Conservation (phyloP, 2,797 vertebrate genomes). For the Gymnocypris eckloni region DNA sequence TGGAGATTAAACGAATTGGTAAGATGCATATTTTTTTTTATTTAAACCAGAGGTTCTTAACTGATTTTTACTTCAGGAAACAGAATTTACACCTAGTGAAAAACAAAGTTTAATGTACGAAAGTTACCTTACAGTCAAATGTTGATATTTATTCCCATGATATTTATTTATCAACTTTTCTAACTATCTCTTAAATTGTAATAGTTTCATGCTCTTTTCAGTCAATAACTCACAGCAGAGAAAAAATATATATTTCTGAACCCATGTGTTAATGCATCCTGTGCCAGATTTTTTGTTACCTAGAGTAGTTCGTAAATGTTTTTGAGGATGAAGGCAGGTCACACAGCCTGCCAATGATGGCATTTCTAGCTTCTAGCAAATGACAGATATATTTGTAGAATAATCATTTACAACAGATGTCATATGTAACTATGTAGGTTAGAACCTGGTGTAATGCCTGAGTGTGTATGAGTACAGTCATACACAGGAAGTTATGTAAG, state of each 20-base stretch:
- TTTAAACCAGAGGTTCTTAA: not conserved
- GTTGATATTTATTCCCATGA: not conserved
- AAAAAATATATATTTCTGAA: too few species aligned
- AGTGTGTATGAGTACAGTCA: not conserved
- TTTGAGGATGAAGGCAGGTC: not conserved
- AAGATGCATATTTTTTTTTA: slow-evolving; percentile 53
- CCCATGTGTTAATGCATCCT: not conserved
- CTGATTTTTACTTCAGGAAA: not conserved
- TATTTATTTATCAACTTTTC: not conserved
- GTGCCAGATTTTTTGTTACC: not conserved
- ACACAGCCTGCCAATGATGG: not conserved
- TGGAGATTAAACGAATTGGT: slow-evolving; percentile 78
- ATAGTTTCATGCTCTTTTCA: not conserved
- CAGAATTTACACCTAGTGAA: too few species aligned
- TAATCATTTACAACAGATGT: too few species aligned
- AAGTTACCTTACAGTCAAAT: not conserved
- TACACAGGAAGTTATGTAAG: not conserved
- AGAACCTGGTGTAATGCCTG: not conserved
- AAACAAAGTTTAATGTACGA: not conserved
- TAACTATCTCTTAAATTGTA: not conserved
- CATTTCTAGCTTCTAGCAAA: not conserved
- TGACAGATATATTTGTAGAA: not conserved
- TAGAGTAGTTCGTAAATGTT: too few species aligned
- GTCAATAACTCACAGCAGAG: too few species aligned
- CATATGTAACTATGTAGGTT: not conserved